Evolutionary conservation across 2,113 vertebrate genomes (phyloP).

Genomic region (Andinoacara biseriatus): DNA sequence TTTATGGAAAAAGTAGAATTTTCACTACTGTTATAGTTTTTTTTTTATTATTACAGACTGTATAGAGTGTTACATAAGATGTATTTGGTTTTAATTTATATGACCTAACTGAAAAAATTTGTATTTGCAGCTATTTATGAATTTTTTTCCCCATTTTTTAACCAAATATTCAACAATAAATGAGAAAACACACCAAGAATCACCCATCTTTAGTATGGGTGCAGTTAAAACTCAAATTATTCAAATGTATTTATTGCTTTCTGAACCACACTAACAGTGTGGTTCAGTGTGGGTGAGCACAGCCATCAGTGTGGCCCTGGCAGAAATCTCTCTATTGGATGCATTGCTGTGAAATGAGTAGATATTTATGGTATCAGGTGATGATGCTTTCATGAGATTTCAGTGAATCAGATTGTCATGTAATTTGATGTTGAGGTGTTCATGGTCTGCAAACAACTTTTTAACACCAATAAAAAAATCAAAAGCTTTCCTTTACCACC

Average conservation of each 20-base stretch:
- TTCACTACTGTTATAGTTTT: not conserved
- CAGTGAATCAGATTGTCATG: not conserved
- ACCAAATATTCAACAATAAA: conserved; percentile 53
- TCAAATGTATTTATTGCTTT: not conserved
- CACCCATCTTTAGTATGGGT: not conserved
- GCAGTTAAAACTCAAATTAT: not conserved
- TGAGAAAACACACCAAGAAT: not conserved
- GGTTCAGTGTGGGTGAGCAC: not conserved
- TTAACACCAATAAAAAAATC: not conserved
- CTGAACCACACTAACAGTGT: not conserved
- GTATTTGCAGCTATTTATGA: conserved; percentile 33
- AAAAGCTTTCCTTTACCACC: not conserved
- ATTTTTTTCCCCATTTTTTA: conserved; percentile 21
- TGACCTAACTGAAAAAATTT: not conserved
- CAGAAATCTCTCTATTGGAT: not conserved
- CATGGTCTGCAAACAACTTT: not conserved
- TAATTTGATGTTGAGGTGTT: not conserved
- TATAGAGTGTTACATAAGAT: conserved; percentile 29
- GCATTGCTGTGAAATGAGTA: not conserved
- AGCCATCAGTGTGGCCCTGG: not conserved
- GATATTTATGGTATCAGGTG: not conserved
- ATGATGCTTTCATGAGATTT: not conserved
- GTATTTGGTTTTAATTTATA: conserved; percentile 31
- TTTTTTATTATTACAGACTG: conserved; percentile 25
- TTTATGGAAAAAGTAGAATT: not conserved